These are phyloP conservation scores for Lasioglossum calceatum DNA, from an alignment of 2,888 invertebrate genomes.

Conservation along the genomic window DNA sequence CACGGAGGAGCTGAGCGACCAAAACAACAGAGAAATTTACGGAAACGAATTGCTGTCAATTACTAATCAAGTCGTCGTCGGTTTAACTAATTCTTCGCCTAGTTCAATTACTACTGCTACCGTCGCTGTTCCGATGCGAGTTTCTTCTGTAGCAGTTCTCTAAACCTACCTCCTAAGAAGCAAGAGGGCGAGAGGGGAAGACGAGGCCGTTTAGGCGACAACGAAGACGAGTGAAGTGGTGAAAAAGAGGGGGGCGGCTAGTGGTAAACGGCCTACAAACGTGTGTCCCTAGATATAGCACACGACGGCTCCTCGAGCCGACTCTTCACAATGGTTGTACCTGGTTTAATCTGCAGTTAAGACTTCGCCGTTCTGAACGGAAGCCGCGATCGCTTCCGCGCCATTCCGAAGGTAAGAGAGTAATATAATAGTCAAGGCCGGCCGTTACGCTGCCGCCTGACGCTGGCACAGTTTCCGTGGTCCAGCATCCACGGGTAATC, in stretches of 20 bases:
- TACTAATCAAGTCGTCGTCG: constrained; percentile 73
- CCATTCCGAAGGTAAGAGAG: constrained; percentile 62
- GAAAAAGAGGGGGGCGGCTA: neutral
- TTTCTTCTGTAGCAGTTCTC: constrained; percentile 53
- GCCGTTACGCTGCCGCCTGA: neutral
- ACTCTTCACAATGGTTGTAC: constrained; percentile 64
- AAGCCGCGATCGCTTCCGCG: constrained; percentile 44
- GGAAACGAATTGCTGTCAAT: constrained; percentile 78
- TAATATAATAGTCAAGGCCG: constrained; percentile 5
- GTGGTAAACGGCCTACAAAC: constrained; percentile 71
- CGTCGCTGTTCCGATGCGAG: constrained; percentile 48
- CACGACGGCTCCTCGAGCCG: constrained; percentile 33
- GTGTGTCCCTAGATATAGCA: constrained; percentile 54
- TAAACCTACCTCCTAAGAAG: constrained; percentile 62
- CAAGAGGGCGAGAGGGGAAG: constrained; percentile 18
- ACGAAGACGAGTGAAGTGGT: constrained; percentile 34
- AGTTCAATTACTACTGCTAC: constrained; percentile 71
- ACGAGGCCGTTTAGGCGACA: constrained; percentile 25
- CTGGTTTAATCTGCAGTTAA: constrained; percentile 70
- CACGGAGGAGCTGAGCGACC: constrained; percentile 55
- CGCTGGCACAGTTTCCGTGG: constrained; percentile 66
- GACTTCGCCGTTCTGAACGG: constrained; percentile 45
- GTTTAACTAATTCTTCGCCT: constrained; percentile 73
- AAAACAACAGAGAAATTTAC: constrained; percentile 20
- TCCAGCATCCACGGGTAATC: constrained; percentile 7